These are phyloP conservation scores for Pheosia tremula DNA, from an alignment of 2,888 invertebrate species.

Conservation along the genomic window DNA sequence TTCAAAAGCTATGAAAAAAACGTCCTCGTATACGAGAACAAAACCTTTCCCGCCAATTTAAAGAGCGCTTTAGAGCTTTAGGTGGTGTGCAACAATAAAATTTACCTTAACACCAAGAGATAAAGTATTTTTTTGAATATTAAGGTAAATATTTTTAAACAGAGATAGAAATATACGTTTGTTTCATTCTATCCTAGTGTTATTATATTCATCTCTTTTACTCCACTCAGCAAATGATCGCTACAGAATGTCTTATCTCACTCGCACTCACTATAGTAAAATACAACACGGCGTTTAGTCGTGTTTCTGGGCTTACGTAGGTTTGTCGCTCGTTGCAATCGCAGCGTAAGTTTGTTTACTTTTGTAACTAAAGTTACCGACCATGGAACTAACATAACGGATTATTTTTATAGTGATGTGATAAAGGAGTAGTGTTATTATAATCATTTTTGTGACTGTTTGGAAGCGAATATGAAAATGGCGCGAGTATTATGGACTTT, in stretches of 20 bases:
- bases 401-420: slow-evolving; percentile 54
- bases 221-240: slow-evolving; percentile 27
- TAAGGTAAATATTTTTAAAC: slow-evolving; percentile 15
- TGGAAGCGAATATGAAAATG: slow-evolving; percentile 56
- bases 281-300: slow-evolving; percentile 44
- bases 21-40: slow-evolving; percentile 33
- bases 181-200: slow-evolving; percentile 38
- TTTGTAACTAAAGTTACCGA: slow-evolving; percentile 29
- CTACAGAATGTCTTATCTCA: slow-evolving; percentile 31
- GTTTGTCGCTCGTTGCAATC: slow-evolving; percentile 35
- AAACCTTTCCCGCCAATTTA: slow-evolving; percentile 68
- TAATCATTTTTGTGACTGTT: slow-evolving; percentile 34
- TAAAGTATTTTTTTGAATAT: slow-evolving; percentile 18
- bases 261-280: slow-evolving; percentile 10
- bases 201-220: slow-evolving; percentile 56
- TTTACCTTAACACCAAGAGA: accelerated
- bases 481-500: slow-evolving; percentile 69
- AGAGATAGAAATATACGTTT: slow-evolving; percentile 33
- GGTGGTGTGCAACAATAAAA: not conserved
- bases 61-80: slow-evolving; percentile 29
- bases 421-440: slow-evolving; percentile 31
- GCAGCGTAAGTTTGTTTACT: slow-evolving; percentile 56
- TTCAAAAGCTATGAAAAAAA: slow-evolving; percentile 20
- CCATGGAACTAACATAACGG: slow-evolving; percentile 34
- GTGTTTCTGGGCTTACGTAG: slow-evolving; percentile 43